Base-by-base conservation (phyloP, 2,888 invertebrate genomes). In the Heteromurus nitidus region DNA sequence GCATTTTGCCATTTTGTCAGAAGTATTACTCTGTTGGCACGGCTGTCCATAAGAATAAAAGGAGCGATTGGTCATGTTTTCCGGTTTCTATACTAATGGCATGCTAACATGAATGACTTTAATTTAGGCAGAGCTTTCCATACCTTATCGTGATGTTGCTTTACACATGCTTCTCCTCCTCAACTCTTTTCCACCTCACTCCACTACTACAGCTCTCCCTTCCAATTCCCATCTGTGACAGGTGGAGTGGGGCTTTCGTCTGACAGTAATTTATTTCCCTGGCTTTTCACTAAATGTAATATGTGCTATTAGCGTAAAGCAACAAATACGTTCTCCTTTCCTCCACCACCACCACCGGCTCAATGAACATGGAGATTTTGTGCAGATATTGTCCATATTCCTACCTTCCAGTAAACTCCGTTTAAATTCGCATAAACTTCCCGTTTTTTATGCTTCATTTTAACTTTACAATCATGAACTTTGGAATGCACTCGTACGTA, bases 61-160 rank as follows among this genome's bases (percentile, higher is more conserved):
- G 77, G 77, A 77, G 77, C 69, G 69, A 77, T 77, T 77, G 77
- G 50, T 77, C 77, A 77, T 77, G 69, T 69, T 69, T 77, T 77
- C 77, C 77, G 77, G 77, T 77, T n/a, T 77, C 47, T 55, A 13
- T 62, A 69, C 77, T 77, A 77, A 77, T 77, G 77, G 77, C 77
- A 58, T 60, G 69, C 76, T 76, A 68, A 76, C 76, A 76, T 76
- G 76, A 76, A 76, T 68, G 68, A 76, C 58, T 68, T 76, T 75
- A 75, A 75, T 67, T 75, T 72, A 72, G 53, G 70, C 58, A 67
- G 26, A 68, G 68, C 60, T 24, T 76, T 68, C n/a, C 31, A 53
- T 26, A 65, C 55, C 64, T 64, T 64, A 64, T 64, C 64, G 42
- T 2, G 64, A 64, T 64, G 13, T 2, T 36, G 22, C 64, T 64